These are phyloP conservation scores for Phoenicopterus ruber DNA, from an alignment of 2,113 vertebrate genomes.

Conservation along the genomic window DNA sequence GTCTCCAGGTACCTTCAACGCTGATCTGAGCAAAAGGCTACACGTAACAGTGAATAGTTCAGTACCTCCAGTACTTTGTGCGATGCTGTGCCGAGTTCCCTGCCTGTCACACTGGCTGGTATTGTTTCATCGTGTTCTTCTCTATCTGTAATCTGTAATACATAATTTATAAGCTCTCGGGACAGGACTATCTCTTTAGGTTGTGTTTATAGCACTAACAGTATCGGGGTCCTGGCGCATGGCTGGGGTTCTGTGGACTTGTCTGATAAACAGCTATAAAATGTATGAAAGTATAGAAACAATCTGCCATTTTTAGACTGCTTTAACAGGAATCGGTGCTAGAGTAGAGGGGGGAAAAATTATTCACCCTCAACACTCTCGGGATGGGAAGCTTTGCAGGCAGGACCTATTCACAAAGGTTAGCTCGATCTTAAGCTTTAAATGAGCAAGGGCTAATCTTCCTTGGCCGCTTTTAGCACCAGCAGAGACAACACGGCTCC, in stretches of 20 bases:
- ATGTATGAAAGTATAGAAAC: background rate
- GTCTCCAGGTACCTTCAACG: background rate
- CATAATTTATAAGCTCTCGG: background rate
- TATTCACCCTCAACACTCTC: background rate
- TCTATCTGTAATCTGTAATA: background rate
- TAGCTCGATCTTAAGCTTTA: slow-evolving; percentile 5
- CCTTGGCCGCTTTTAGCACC: background rate
- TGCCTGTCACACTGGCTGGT: background rate
- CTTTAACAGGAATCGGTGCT: background rate
- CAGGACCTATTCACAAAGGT: background rate
- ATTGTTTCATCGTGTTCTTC: background rate
- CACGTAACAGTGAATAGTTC: background rate
- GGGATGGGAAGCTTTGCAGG: background rate
- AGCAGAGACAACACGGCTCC: background rate
- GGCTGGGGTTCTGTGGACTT: background rate
- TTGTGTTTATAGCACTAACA: background rate
- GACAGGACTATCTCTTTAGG: background rate
- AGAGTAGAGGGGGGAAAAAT: background rate
- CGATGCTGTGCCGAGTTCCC: background rate
- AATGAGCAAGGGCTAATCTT: background rate
- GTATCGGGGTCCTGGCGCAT: background rate
- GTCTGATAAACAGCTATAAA: background rate
- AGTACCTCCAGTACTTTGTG: background rate
- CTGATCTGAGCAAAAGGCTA: background rate
- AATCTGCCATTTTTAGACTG: background rate